Base-by-base conservation (phyloP, 2,113 vertebrate genomes). In the Bagarius yarrelli region DNA sequence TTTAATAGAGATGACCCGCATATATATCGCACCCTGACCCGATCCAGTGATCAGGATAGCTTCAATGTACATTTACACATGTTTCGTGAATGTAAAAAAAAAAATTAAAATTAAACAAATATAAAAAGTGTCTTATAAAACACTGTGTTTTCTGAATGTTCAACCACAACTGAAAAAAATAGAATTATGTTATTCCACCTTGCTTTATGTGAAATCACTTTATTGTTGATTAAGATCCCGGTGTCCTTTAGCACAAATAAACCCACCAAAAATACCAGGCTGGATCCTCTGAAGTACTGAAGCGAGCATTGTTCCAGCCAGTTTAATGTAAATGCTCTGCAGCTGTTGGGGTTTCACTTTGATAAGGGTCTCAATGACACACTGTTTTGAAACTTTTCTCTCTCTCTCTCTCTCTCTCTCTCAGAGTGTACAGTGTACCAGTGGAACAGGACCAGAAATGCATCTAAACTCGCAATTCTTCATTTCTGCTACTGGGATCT, bases 371-470 rank as follows among this genome's bases (percentile, higher is more conserved):
- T 53, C 25, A 8, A 55, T 55, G 27, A 30, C 25, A 71, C 15
- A 53, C n/a, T 16, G 44, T 72, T 53, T 18, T 56, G 19, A 71
- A 16, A 50, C 36, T 57, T 60, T 57, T 27, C 47, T 63, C 67
- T 63, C 73, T 18, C 19, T 47, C 13, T 50, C 6, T 47, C 44
- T 47, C 32, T 84, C 36, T 74, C 8, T 50, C 14, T 57, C 21
- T 47, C 67, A 94, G 93, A 84, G 79, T 92, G 77, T 94, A 94
- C 88, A 83, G 88, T 5, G 90, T 92, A 59, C 93, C 93, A 4
- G 83, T 85, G 50, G 92, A 93, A 66, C 93, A 93, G 87, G 84
- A 85, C 78, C 87, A 91, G 84, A 94, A 94, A 90, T 87, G 14
- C 23, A 83, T 93, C 79, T 92, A 91, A 86, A 85, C 83, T 82